phyloP scores from a whole-genome alignment of 2,113 vertebrate species.

The Anser cygnoides region DNA sequence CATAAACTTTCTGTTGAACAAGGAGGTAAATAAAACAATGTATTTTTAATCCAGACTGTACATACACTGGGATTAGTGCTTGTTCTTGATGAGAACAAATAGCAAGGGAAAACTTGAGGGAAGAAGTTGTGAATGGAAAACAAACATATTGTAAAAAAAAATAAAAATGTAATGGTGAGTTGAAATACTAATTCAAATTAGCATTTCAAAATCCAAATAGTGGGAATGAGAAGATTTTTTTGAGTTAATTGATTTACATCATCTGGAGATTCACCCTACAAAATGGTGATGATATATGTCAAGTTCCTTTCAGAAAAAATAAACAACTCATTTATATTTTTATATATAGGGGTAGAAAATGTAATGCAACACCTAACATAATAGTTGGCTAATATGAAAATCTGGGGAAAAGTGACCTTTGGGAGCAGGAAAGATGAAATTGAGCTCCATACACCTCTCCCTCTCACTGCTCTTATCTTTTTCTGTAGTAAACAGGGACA shows the following conservation, averaged over 20 bases:
- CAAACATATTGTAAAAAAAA: not conserved
- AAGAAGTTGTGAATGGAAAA: not conserved
- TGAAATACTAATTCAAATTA: not conserved
- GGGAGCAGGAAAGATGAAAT: not conserved
- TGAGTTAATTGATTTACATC: not conserved
- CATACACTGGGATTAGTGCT: not conserved
- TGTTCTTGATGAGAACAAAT: not conserved
- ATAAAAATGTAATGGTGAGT: not conserved
- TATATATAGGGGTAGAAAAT: not conserved
- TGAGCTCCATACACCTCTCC: accelerated
- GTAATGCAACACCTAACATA: not conserved
- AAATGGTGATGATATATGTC: not conserved
- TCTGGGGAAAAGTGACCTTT: not conserved
- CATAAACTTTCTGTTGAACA: not conserved
- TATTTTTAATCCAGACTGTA: not conserved
- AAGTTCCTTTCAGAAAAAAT: not conserved
- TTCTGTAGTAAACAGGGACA: not conserved
- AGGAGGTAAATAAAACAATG: not conserved
- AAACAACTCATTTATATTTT: not conserved
- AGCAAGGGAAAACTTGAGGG: not conserved
- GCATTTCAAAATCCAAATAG: too few species aligned
- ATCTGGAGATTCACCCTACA: not conserved
- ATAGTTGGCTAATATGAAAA: not conserved
- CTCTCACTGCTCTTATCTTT: not conserved
- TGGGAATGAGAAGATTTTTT: not conserved